phyloP scores from a whole-genome alignment of 2,113 vertebrate species.

The Festucalex cinctus region DNA sequence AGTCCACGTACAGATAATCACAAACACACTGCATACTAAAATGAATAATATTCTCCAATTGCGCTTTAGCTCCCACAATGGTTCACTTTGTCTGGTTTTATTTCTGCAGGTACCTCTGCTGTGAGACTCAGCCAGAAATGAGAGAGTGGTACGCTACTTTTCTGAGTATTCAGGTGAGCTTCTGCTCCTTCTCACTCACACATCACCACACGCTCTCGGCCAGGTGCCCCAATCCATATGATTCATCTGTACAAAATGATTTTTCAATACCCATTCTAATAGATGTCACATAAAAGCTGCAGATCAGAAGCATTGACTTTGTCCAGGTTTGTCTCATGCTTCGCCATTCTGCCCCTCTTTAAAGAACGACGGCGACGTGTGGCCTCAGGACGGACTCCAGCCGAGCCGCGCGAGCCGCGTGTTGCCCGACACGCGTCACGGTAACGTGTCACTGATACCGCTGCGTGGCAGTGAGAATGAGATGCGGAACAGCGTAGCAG shows the following conservation, averaged over 20 bases:
- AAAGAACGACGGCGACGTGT: constrained; percentile 79
- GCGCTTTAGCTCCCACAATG: neutral
- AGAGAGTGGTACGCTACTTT: constrained; percentile 90
- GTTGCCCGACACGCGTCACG: constrained; percentile 74
- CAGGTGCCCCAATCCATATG: neutral
- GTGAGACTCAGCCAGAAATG: constrained; percentile 84
- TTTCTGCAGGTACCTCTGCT: constrained; percentile 86
- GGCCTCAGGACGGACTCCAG: constrained; percentile 79
- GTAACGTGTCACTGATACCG: constrained; percentile 89
- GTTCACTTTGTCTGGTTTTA: neutral
- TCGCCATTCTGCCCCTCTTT: constrained; percentile 4
- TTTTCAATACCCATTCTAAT: neutral
- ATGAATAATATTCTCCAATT: neutral
- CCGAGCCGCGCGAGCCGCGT: constrained; percentile 61
- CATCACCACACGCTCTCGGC: neutral
- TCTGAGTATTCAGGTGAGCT: constrained; percentile 83
- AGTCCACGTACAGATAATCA: neutral
- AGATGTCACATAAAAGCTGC: neutral
- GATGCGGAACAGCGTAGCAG: constrained; percentile 92
- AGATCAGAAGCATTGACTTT: neutral
- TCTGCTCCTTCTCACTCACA: neutral
- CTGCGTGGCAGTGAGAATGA: constrained; percentile 90
- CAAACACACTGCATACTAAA: neutral
- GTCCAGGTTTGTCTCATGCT: neutral
- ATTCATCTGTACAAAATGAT: neutral